Percentiles rank a stretch among this genome's conserved stretches.
These are phyloP conservation scores for Hormiphora californensis DNA, from an alignment of 37 sponge, comb jelly and placozoan species.

Conservation along the genomic window DNA sequence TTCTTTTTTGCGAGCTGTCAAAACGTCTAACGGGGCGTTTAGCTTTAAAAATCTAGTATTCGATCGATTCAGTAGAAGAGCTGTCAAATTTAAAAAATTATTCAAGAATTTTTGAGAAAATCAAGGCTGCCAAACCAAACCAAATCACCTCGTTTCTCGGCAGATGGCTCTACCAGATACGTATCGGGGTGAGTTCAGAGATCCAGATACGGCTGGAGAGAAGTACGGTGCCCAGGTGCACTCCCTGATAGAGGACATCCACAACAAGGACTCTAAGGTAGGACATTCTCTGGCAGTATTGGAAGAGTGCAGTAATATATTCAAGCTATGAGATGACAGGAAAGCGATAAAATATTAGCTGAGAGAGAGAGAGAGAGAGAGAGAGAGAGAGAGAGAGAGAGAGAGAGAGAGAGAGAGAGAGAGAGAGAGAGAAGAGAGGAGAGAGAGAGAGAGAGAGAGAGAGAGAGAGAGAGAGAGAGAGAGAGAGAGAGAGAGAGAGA, in stretches of 20 bases:
- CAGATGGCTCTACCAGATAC: constrained; percentile 62
- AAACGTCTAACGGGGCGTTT: no score
- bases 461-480: no score
- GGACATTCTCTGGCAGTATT: neutral
- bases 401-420: no score
- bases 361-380: no score
- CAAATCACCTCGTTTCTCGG: neutral
- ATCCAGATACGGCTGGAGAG: constrained; percentile 65
- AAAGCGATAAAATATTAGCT: no score
- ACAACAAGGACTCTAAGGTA: constrained; percentile 63
- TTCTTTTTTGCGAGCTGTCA: no score
- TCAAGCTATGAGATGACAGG: neutral
- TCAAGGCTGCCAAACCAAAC: neutral
- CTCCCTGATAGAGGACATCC: constrained; percentile 58
- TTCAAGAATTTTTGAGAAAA: neutral
- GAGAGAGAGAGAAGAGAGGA: no score
- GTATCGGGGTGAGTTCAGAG: constrained; percentile 65
- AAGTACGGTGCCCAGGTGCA: constrained; percentile 75
- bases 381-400: no score
- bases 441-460: no score
- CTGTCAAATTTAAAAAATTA: neutral
- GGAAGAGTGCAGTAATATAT: neutral
- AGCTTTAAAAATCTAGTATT: no score
- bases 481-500: no score
- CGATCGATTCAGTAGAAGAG: no score